Evolutionary conservation across 1,140 invertebrate species (phyloP), one percentile per base, ranked within the genome.

Genomic region (Popillia japonica): DNA sequence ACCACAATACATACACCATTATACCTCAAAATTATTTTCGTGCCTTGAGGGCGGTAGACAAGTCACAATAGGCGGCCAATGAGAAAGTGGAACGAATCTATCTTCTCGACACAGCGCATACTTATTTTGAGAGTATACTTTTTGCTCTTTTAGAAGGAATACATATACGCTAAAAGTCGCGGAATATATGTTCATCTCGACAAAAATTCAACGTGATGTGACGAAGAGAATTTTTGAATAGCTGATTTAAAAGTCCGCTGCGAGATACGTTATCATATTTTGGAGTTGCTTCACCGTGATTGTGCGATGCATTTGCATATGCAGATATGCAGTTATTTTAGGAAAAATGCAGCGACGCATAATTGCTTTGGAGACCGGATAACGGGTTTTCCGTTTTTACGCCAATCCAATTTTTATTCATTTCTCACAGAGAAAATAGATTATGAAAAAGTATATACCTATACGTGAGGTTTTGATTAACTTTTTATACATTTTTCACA

Each of bases 221-320:
- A 34, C 61, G 61, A 34, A 34, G 61, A 68, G 61, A 68, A 34
- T 68, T 68, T 68, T 68, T 68, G 61, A 68, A 68, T 68, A 34
- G 61, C 61, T 68, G 61, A 68, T 68, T 68, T 68, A 68, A 68
- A 68, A 68, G 11, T 22, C 14, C 61, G 61, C 61, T 22, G 6
- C 4, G 61, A 20, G 61, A 68, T 68, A 68, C 22, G 61, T 68
- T 68, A 68, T 68, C 61, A 68, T 68, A 68, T 68, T 68, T 68
- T 68, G 61, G 20, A 27, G 22, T 68, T 68, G 61, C 22, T 68
- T 22, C 11, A 22, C 61, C 11, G 61, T 68, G 61, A 68, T 68
- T 68, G 61, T 34, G 61, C 61, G 61, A 3, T 22, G 27, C 27
- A 68, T 68, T 68, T 68, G 61, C 61, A 68, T 68, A 27, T 68